Evolutionary conservation across 2,888 invertebrate species (phyloP), one percentile per base, ranked within the genome.

Genomic region (Hydrotaea diabolus): DNA sequence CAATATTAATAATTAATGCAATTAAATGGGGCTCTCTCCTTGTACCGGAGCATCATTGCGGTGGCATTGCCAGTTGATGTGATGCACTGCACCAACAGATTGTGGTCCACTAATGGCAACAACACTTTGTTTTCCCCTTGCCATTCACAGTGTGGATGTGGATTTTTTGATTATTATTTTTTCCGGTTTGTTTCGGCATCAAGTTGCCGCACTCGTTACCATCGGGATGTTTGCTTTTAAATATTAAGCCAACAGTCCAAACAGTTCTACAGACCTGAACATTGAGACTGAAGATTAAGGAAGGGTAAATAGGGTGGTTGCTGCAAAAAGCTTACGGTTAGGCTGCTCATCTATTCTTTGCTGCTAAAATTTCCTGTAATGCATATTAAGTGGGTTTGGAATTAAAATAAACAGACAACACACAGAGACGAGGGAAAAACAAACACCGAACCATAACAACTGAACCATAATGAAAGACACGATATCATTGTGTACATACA

Each of bases 1-100:
- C 87, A 86, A 87, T 88, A 90, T 90, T 88, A 90, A 90, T 90
- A 90, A 90, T 90, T 90, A 90, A 90, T 90, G 87, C 86, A 87
- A 87, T 89, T 88, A 82, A 66, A 64, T 81, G 75, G 72, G 59
- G 76, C 69, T 53, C n/a, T 31, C 31, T 31, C 31, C 3, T 7
- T 31, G 31, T 31, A 31, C 31, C 7, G 31, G 2, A 31, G 2
- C 31, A 4, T 15, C 49, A 13, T 15, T n/a, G 49, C 49, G 49
- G 49, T 49, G 49, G 2, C 13, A 49, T n/a, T 15, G 49, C n/a
- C 49, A n/a, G 49, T 43, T 8, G 49, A 49, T n/a, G n/a, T 49
- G 49, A 8, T 49, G 49, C 49, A 15, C 2, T 31, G 31, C 49
- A 49, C 13, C 49, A 49, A 13, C 49, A 49, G n/a, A 64, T 11